Conservation (phyloP, 2,888 invertebrate species). For the Hypena proboscidalis region DNA sequence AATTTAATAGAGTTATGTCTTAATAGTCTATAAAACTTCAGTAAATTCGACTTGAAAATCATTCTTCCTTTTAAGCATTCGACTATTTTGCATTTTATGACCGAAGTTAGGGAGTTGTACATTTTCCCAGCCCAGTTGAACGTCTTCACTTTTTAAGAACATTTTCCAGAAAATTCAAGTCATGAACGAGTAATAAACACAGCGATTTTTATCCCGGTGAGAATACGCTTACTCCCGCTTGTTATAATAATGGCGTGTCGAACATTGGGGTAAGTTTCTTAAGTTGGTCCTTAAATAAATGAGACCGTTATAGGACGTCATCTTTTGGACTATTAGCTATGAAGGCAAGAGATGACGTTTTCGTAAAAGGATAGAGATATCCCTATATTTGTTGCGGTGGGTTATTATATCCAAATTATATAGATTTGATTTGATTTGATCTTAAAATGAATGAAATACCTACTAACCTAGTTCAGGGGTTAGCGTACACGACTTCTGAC, state of each 20-base stretch:
- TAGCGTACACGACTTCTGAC: too few species aligned
- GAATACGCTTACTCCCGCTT: conserved; percentile 26
- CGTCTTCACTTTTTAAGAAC: too few species aligned
- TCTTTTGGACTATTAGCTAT: too few species aligned
- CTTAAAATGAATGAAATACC: too few species aligned
- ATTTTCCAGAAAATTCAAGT: conserved; percentile 31
- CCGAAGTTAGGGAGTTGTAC: conserved; percentile 28
- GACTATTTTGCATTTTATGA: conserved; percentile 30
- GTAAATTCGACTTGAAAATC: conserved; percentile 19
- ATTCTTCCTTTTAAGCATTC: conserved; percentile 26
- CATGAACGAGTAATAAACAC: conserved; percentile 40
- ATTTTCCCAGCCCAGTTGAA: too few species aligned
- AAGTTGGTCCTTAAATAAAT: conserved; percentile 8
- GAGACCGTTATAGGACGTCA: conserved; percentile 2
- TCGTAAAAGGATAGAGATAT: too few species aligned
- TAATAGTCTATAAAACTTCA: conserved; percentile 24
- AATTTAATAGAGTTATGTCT: too few species aligned
- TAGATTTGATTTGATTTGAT: too few species aligned
- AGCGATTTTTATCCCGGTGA: conserved; percentile 26
- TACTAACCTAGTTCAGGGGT: too few species aligned
- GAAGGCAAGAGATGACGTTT: too few species aligned
- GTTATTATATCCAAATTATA: too few species aligned
- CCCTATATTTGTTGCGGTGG: too few species aligned
- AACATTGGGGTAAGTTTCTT: conserved; percentile 23
- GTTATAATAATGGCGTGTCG: conserved; percentile 22